These are phyloP conservation scores for Eupithecia tripunctaria DNA, from an alignment of 2,888 invertebrate genomes.

Conservation along the genomic window DNA sequence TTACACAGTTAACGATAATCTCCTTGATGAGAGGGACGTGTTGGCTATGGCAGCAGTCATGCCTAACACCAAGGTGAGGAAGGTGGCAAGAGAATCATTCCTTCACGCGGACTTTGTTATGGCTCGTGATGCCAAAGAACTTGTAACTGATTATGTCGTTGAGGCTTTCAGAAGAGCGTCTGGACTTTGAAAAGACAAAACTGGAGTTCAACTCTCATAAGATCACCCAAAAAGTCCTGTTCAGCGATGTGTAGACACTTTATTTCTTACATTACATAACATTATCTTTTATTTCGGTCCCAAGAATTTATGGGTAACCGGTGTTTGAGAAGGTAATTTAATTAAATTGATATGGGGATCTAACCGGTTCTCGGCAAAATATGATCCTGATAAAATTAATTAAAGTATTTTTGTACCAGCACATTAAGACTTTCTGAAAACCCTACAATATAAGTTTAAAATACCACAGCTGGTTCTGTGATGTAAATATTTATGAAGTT, in stretches of 20 bases:
- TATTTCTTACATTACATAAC: background rate
- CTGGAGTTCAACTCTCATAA: background rate
- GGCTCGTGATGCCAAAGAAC: constrained; percentile 60
- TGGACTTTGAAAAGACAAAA: constrained; percentile 7
- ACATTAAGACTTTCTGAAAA: background rate
- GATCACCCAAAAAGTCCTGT: background rate
- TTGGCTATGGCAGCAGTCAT: constrained; percentile 63
- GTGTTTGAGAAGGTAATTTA: background rate
- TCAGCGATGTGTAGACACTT: background rate
- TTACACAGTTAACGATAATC: constrained; percentile 59
- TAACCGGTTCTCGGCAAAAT: background rate
- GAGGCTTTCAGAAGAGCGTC: constrained; percentile 46
- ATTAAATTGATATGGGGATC: background rate
- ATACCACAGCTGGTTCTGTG: constrained; percentile 6
- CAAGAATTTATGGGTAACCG: background rate
- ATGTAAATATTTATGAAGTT: background rate
- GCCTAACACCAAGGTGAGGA: constrained; percentile 58
- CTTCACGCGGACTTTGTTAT: constrained; percentile 60
- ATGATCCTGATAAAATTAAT: background rate
- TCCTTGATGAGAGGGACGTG: constrained; percentile 64
- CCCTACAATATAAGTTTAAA: background rate
- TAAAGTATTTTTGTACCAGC: background rate
- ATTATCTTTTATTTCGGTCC: background rate
- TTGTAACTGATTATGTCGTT: constrained; percentile 65
- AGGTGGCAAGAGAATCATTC: constrained; percentile 60